phyloP scores from a whole-genome alignment of 2,888 invertebrate genomes.

The Phyllotreta cruciferae region DNA sequence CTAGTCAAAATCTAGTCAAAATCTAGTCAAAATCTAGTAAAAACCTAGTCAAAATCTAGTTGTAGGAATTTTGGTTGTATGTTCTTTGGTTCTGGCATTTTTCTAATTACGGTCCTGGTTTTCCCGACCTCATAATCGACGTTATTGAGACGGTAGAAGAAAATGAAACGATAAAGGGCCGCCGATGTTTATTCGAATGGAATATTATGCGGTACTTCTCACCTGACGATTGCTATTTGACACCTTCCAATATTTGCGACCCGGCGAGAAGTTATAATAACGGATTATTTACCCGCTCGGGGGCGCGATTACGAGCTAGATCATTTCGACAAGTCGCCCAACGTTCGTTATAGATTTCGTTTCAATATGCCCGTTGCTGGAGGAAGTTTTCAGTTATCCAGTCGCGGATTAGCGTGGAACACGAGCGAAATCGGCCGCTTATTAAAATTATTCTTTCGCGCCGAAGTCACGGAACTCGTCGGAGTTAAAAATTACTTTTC shows the following conservation, averaged over 20 bases:
- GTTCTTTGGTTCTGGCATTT: no score
- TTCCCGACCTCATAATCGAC: constrained; percentile 5
- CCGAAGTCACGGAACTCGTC: constrained; percentile 23
- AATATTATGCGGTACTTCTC: constrained; percentile 22
- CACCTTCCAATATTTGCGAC: constrained; percentile 13
- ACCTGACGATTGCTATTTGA: constrained; percentile 18
- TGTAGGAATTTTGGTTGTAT: no score
- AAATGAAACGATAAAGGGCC: constrained; percentile 21
- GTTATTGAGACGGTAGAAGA: constrained; percentile 13
- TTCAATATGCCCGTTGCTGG: no score
- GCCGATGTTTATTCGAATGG: constrained; percentile 21
- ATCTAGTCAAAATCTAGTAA: no score
- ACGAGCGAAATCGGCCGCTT: no score
- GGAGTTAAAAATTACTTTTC: constrained; percentile 23
- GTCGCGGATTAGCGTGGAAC: no score
- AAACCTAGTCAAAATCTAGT: no score
- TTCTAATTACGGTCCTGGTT: background rate
- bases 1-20: no score
- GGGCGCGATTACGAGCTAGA: background rate
- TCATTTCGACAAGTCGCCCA: no score
- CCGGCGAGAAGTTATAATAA: constrained; percentile 1
- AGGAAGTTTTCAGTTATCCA: no score
- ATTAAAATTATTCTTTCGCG: constrained; percentile 10
- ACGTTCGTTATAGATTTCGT: no score
- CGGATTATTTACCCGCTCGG: background rate